A percentile compares a stretch with the other conserved stretches of the same genome.
These are phyloP conservation scores for Parasteatoda lunata DNA, from an alignment of 2,888 invertebrate genomes.

Conservation along the genomic window DNA sequence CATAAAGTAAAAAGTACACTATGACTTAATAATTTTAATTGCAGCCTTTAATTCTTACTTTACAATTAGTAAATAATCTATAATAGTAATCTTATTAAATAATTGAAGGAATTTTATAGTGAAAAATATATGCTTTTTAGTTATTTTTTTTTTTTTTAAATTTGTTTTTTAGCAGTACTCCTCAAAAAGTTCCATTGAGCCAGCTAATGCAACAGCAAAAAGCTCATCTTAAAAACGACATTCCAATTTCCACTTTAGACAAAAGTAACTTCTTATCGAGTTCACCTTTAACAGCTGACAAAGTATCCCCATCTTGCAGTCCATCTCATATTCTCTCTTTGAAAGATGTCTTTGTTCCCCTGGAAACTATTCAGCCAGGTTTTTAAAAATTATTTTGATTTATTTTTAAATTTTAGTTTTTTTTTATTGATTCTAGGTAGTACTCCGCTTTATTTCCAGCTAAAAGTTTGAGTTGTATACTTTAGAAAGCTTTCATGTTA, in stretches of 20 bases:
- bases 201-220: conserved; percentile 73
- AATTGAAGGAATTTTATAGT: no score
- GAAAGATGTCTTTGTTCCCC: conserved; percentile 83
- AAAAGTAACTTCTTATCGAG: conserved; percentile 9
- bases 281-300: conserved; percentile 27
- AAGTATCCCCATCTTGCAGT: conserved; percentile 61
- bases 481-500: no score
- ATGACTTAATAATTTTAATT: background rate
- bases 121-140: background rate
- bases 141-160: conserved; percentile 1
- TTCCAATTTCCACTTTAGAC: background rate
- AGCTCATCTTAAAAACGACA: conserved; percentile 75
- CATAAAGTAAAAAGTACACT: background rate
- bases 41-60: background rate
- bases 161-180: conserved; percentile 75
- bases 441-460: no score
- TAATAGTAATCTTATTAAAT: no score
- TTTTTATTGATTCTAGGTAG: no score
- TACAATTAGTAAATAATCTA: no score
- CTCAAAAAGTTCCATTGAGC: conserved; percentile 82
- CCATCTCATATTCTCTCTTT: conserved; percentile 77
- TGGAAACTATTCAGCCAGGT: conserved; percentile 86
- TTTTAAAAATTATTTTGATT: conserved; percentile 19
- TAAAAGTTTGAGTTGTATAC: no score
- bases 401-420: no score